Evolutionary conservation across 1,140 invertebrate genomes (phyloP).

Genomic region (Pseudomyrmex dendroicus): DNA sequence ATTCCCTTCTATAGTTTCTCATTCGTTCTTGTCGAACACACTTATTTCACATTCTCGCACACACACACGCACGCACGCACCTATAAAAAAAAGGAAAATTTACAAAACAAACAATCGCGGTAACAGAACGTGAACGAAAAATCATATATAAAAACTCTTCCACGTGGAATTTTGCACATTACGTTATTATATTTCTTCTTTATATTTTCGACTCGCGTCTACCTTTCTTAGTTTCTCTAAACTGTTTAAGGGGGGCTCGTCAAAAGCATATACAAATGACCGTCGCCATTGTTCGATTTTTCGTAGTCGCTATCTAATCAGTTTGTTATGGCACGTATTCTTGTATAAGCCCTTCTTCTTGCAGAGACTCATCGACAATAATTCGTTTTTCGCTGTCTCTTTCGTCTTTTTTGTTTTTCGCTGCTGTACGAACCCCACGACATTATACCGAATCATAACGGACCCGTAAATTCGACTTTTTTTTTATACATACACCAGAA

Average conservation of each 20-base stretch:
- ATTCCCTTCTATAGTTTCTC: conserved; percentile 32
- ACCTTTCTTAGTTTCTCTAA: conserved; percentile 56
- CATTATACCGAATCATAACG: conserved; percentile 47
- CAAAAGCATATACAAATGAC: conserved; percentile 72
- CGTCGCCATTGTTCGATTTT: conserved; percentile 67
- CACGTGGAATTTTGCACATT: conserved; percentile 76
- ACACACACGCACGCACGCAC: background rate
- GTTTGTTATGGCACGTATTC: conserved; percentile 77
- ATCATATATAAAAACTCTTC: conserved; percentile 68
- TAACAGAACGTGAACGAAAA: conserved; percentile 71
- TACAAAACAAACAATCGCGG: conserved; percentile 70
- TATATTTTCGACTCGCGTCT: conserved; percentile 50
- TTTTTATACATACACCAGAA: conserved; percentile 49
- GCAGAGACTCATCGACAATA: conserved; percentile 48
- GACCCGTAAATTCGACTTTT: conserved; percentile 15
- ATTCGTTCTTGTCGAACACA: conserved; percentile 15
- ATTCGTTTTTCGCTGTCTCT: background rate
- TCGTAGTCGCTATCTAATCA: conserved; percentile 72
- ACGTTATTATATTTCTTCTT: conserved; percentile 41
- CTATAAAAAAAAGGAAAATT: conserved; percentile 59
- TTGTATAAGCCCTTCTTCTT: conserved; percentile 63
- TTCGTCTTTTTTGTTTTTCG: conserved; percentile 26
- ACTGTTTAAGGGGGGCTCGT: conserved; percentile 67
- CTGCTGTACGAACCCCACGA: conserved; percentile 19
- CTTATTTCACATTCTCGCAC: conserved; percentile 15